Evolutionary conservation across 2,888 invertebrate species (phyloP).

Genomic region (Hoplodrina blanda): DNA sequence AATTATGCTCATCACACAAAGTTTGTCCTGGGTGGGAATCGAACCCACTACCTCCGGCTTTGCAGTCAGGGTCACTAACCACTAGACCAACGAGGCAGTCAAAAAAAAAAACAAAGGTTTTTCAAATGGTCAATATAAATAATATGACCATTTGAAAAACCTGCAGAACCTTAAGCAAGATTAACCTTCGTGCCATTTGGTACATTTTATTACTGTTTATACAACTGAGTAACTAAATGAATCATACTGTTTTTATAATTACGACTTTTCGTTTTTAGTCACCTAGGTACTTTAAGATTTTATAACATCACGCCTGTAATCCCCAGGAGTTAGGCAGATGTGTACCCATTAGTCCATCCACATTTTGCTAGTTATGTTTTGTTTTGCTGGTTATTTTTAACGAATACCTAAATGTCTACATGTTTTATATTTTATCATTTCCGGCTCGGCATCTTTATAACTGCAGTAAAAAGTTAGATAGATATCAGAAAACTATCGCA

Average conservation of each 20-base stretch:
- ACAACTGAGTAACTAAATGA: conserved; percentile 53
- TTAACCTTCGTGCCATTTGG: conserved; percentile 14
- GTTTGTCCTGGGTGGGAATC: too few relatives aligned
- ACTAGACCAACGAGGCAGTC: too few relatives aligned
- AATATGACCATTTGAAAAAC: not conserved
- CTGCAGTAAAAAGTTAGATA: not conserved
- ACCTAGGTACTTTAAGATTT: too few relatives aligned
- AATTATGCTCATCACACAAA: too few relatives aligned
- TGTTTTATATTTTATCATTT: not conserved
- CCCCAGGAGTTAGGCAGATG: too few relatives aligned
- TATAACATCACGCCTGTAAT: too few relatives aligned
- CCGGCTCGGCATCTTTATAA: not conserved
- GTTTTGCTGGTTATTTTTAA: not conserved
- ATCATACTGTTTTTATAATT: conserved; percentile 43
- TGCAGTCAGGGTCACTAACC: too few relatives aligned
- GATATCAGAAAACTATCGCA: not conserved
- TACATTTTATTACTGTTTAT: conserved; percentile 3
- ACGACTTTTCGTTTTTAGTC: conserved; percentile 37
- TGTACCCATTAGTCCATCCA: too few relatives aligned
- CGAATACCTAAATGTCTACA: not conserved
- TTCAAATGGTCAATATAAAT: too few relatives aligned
- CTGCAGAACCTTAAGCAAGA: not conserved
- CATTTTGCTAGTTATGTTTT: too few relatives aligned
- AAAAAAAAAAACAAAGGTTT: too few relatives aligned
- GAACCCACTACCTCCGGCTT: too few relatives aligned